phyloP scores from a whole-genome alignment of 2,797 vertebrate genomes.

The Diceros bicornis region DNA sequence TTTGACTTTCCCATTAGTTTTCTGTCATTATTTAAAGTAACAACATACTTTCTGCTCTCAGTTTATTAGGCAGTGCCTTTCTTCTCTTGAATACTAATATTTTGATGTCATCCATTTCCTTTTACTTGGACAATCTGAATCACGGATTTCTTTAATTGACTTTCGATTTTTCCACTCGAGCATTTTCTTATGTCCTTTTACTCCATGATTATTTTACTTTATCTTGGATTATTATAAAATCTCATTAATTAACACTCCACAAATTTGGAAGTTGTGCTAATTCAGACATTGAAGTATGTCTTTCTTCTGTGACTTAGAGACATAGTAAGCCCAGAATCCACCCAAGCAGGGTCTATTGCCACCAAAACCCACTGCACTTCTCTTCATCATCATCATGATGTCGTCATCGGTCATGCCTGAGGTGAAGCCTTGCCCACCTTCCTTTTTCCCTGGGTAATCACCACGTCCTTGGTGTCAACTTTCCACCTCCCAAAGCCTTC shows the following conservation, averaged over 20 bases:
- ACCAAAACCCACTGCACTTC: rapidly evolving
- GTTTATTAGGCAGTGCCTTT: too few species aligned
- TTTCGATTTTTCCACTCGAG: neutral
- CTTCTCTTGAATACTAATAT: neutral
- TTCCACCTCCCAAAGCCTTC: neutral
- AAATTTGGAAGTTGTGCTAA: neutral
- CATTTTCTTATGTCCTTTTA: neutral
- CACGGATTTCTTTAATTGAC: neutral
- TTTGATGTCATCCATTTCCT: neutral
- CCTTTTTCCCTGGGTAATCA: rapidly evolving
- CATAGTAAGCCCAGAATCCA: neutral
- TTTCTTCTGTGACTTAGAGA: neutral
- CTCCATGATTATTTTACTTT: neutral
- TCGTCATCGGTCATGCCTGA: neutral
- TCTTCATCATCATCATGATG: neutral
- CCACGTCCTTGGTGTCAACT: neutral
- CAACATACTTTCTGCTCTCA: neutral
- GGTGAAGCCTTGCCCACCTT: neutral
- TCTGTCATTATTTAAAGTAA: neutral
- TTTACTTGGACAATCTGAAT: neutral
- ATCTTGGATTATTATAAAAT: neutral
- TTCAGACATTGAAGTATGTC: neutral
- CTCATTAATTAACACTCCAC: neutral
- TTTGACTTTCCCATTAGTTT: neutral
- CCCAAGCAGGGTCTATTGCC: neutral